phyloP scores from a whole-genome alignment of 2,113 vertebrate species.

The Tetrax tetrax region DNA sequence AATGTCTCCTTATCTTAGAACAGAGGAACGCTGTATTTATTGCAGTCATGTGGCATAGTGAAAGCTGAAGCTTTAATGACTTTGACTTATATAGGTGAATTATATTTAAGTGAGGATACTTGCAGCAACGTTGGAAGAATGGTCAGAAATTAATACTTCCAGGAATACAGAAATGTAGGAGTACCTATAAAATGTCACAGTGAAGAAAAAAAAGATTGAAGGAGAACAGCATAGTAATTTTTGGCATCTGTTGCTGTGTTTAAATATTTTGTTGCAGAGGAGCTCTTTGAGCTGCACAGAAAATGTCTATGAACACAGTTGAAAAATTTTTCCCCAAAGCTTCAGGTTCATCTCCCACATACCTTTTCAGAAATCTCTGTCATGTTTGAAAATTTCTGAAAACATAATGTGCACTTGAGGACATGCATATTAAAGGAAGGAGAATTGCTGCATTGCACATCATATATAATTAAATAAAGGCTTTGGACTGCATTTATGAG shows the following conservation, averaged over 20 bases:
- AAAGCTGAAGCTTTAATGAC: not conserved
- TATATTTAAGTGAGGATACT: not conserved
- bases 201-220: not conserved
- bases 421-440: not conserved
- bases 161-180: not conserved
- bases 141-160: not conserved
- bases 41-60: not conserved
- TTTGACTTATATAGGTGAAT: not conserved
- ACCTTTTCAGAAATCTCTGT: conserved; percentile 6
- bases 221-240: not conserved
- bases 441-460: not conserved
- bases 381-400: not conserved
- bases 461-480: not conserved
- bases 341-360: not conserved
- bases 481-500: conserved; percentile 16
- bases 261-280: not conserved
- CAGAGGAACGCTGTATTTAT: not conserved
- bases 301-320: not conserved
- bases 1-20: not conserved
- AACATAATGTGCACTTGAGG: not conserved
- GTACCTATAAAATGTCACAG: not conserved
- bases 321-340: not conserved
- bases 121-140: not conserved
- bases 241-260: conserved; percentile 28
- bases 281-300: not conserved